phyloP scores from a whole-genome alignment of 2,113 vertebrate genomes.

The Petrocephalus zakoni region DNA sequence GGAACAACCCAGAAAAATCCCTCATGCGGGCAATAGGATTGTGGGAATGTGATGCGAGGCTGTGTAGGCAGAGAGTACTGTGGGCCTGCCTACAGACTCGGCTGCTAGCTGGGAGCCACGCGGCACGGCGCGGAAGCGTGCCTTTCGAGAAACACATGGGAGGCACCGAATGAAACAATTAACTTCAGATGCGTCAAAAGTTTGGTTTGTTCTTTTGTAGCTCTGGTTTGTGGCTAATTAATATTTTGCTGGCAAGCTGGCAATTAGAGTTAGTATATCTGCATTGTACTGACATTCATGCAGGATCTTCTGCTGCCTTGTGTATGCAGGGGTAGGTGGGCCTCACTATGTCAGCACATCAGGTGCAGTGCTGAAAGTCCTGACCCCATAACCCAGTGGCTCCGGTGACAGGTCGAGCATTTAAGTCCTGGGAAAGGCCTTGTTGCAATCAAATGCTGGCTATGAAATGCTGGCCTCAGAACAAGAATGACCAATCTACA shows the following conservation, averaged over 20 bases:
- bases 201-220: not conserved
- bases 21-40: conserved; percentile 18
- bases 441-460: not conserved
- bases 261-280: not conserved
- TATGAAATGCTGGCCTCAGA: not conserved
- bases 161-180: not conserved
- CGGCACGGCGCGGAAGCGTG: not conserved
- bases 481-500: not conserved
- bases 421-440: not conserved
- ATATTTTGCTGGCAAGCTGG: not conserved
- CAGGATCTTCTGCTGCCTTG: not conserved
- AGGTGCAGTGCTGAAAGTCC: not conserved
- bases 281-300: not conserved
- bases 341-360: not conserved
- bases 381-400: not conserved
- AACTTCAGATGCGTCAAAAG: not conserved
- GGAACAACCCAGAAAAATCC: not conserved
- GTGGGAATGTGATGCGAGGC: not conserved
- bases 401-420: not conserved
- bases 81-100: no score
- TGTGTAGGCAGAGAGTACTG: not conserved
- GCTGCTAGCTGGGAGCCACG: no score
- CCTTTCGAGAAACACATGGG: not conserved
- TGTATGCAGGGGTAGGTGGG: not conserved
- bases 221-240: not conserved